Conservation (phyloP, 2,888 invertebrate genomes). For the Plagodis dolabraria region DNA sequence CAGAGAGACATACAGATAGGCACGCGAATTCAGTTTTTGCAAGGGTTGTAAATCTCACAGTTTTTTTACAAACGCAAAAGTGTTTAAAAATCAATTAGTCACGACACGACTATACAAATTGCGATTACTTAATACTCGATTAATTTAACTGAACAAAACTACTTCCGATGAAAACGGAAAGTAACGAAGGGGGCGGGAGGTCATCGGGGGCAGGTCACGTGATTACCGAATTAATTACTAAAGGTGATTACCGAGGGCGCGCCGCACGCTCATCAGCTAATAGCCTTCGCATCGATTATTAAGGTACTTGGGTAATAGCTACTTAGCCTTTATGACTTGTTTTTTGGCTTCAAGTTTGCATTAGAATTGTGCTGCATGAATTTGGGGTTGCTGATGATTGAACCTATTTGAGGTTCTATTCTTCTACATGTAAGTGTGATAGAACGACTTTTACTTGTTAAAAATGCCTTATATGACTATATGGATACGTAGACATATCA, state of each 20-base stretch:
- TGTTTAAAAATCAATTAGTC: too few species aligned
- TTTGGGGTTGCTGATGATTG: neutral
- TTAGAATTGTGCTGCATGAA: neutral
- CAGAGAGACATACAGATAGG: too few species aligned
- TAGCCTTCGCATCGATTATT: constrained; percentile 31
- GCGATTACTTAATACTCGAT: too few species aligned
- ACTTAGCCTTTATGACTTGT: constrained; percentile 2
- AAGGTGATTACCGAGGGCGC: constrained; percentile 26
- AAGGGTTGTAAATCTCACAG: too few species aligned
- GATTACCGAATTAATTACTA: constrained; percentile 29
- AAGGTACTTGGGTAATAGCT: constrained; percentile 3
- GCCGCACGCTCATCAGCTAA: constrained; percentile 27
- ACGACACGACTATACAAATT: too few species aligned
- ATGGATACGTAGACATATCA: too few species aligned
- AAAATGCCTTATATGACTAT: too few species aligned
- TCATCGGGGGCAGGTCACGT: constrained; percentile 8
- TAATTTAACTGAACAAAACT: too few species aligned
- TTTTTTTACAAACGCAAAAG: too few species aligned
- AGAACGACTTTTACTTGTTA: too few species aligned
- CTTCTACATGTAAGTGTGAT: too few species aligned
- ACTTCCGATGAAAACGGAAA: neutral
- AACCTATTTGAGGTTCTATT: neutral
- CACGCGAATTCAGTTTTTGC: too few species aligned
- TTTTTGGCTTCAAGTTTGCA: neutral
- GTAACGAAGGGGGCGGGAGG: neutral